Evolutionary conservation across 1,140 invertebrate species (phyloP).

Genomic region (Bathynomus jamesi): DNA sequence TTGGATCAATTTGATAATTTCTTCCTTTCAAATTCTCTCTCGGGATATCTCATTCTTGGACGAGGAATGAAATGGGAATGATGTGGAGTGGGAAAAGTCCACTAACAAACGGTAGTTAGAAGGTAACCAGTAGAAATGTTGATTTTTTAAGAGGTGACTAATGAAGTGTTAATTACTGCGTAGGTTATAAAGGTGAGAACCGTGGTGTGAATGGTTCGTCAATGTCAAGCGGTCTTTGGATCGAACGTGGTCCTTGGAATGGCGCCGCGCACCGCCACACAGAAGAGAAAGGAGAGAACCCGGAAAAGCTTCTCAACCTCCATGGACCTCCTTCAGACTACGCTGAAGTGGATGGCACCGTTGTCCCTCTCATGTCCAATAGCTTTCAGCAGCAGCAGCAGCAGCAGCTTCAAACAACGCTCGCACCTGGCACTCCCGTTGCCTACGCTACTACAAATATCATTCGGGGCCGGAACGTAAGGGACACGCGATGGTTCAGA

Average conservation of each 20-base stretch:
- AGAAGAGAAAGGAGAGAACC: conserved; percentile 10
- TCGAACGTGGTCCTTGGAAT: conserved; percentile 15
- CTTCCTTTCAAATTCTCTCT: too few relatives aligned
- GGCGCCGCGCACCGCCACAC: background rate
- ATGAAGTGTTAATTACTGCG: too few relatives aligned
- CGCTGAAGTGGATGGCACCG: conserved; percentile 8
- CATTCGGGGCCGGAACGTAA: conserved; percentile 12
- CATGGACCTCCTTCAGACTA: conserved; percentile 9
- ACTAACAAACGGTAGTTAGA: too few relatives aligned
- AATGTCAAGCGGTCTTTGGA: conserved; percentile 12
- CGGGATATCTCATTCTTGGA: too few relatives aligned
- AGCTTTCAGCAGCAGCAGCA: background rate
- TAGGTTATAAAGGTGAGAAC: conserved; percentile 10
- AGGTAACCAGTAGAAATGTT: too few relatives aligned
- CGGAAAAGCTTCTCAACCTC: conserved; percentile 14
- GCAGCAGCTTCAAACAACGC: background rate
- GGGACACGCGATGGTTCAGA: background rate
- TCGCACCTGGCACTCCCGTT: conserved; percentile 10
- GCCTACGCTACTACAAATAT: conserved; percentile 19
- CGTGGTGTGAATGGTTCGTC: conserved; percentile 10
- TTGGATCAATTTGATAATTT: too few relatives aligned
- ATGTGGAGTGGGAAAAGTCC: too few relatives aligned
- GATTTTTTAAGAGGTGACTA: too few relatives aligned
- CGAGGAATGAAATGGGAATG: too few relatives aligned
- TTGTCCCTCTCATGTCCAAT: background rate